Base-by-base conservation (phyloP, 2,797 vertebrate species). In the Oreonectes daqikongensis region DNA sequence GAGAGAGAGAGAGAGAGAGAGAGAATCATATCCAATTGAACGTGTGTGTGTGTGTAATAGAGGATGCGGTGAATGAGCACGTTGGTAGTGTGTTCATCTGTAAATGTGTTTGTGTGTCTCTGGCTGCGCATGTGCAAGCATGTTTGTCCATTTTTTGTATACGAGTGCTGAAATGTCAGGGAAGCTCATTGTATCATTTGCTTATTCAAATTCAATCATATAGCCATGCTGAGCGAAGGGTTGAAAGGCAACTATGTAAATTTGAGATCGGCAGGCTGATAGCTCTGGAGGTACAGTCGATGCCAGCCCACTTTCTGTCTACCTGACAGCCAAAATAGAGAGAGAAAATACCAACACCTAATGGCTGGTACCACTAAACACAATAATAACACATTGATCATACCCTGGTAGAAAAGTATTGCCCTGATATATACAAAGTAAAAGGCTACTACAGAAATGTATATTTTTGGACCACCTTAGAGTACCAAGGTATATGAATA, bases 151-250 rank as follows among this genome's bases (percentile, higher is more conserved):
- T 77, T 75, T 89, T 84, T 67, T 57, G 28, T 30, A 70, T 64
- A 20, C 24, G 70, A 64, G 83, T 81, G 78, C 86, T 88, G 90
- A 89, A 91, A 89, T 87, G 90, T 92, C 89, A 91, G 88, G 80
- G 79, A 88, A 89, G 86, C 86, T 82, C 79, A 85, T 84, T 70
- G 66, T 91, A 88, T 88, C 91, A 93, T 94, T 95, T 94, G 90
- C 90, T 91, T 93, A 94, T 95, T 95, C 94, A 93, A 93, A 95
- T 93, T 90, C 90, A 93, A 90, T 92, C 89, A 90, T 82, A 89
- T 90, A 90, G 89, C 88, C 90, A 73, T 53, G 35, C 75, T 63
- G 77, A 82, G 81, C 69, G 89, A 87, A 90, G 91, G 92, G 93
- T 42, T 42, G 40, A 42, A 86, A 89, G 86, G 85, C 87, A 86